Evolutionary conservation across 53 echinoderm and acorn worm species (phyloP), one percentile per base, ranked within the genome.

Genomic region (Echinarachnius parma): DNA sequence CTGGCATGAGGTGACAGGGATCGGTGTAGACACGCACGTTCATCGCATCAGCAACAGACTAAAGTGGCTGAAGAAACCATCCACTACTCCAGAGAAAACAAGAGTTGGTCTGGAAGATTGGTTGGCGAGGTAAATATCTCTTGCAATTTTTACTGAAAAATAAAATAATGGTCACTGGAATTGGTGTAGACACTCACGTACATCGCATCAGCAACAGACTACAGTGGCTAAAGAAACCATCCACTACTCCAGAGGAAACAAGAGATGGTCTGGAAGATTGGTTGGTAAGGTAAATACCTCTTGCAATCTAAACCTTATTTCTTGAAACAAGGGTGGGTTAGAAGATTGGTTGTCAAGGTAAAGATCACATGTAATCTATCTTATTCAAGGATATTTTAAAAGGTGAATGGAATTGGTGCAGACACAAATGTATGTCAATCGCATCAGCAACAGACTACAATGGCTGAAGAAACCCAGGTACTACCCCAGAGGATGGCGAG

Each of bases 141-240:
- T 50, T 16, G 4, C 52, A n/a, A n/a, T n/a, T n/a, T n/a, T n/a
- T n/a, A n/a, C n/a, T n/a, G n/a, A n/a, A n/a, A n/a, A n/a, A n/a
- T n/a, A n/a, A n/a, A n/a, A n/a, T n/a, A n/a, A n/a, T n/a, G n/a
- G n/a, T n/a, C n/a, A n/a, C 96, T 5, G 96, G 98, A 22, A 98
- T 98, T 32, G 91, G 98, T 26, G 98, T 98, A 29, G 98, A 98
- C 50, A 98, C 98, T 4, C 98, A 98, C 47, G 91, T 98, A 31
- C 98, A 98, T 59, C 81, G 98, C 33, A 98, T 98, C 66, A 52
- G 77, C 48, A 98, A 98, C 63, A 48, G 98, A 49, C 77, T 98
- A 30, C 74, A 80, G 61, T 98, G 98, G 98, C 83, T 92, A 7
- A 65, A 61, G 46, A 87, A 87, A 48, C 78, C 88, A 18, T 81